These are phyloP conservation scores for Phrynocephalus versicolor DNA, from an alignment of 2,113 vertebrate species.

Conservation along the genomic window DNA sequence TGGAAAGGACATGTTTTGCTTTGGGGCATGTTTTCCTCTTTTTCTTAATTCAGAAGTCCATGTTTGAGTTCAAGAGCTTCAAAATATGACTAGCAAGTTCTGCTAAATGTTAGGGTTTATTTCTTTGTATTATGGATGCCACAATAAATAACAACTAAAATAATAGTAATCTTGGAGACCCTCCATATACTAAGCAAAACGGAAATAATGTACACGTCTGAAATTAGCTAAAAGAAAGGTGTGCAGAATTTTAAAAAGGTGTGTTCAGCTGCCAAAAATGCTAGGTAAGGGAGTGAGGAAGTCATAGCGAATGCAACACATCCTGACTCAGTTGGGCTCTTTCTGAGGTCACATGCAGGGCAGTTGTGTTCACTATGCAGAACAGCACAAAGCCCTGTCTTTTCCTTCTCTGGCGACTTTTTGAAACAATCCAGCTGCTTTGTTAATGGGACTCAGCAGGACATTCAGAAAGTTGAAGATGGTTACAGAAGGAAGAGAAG, in stretches of 20 bases:
- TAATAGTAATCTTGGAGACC: no score
- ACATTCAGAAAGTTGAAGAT: neutral
- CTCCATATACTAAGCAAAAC: neutral
- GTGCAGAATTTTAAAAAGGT: neutral
- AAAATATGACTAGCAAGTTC: neutral
- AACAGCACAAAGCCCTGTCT: no score
- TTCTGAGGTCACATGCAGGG: neutral
- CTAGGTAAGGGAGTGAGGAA: neutral
- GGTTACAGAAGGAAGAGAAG: slow-evolving; percentile 21
- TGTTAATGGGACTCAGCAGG: no score
- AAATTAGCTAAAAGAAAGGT: neutral
- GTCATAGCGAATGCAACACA: neutral
- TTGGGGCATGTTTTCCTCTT: neutral
- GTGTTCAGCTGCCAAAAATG: neutral
- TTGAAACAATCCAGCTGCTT: no score
- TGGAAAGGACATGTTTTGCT: slow-evolving; percentile 17
- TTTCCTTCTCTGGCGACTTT: no score
- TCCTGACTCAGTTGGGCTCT: neutral
- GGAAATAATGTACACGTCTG: neutral
- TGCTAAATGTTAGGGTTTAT: neutral
- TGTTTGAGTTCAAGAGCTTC: slow-evolving; percentile 2
- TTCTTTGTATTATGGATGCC: neutral
- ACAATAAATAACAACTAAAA: neutral
- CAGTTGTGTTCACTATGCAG: no score
- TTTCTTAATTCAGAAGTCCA: slow-evolving; percentile 17